Percentiles rank a stretch among this genome's conserved stretches.
These are phyloP conservation scores for Eupithecia exiguata DNA, from an alignment of 2,888 invertebrate species.

Conservation along the genomic window DNA sequence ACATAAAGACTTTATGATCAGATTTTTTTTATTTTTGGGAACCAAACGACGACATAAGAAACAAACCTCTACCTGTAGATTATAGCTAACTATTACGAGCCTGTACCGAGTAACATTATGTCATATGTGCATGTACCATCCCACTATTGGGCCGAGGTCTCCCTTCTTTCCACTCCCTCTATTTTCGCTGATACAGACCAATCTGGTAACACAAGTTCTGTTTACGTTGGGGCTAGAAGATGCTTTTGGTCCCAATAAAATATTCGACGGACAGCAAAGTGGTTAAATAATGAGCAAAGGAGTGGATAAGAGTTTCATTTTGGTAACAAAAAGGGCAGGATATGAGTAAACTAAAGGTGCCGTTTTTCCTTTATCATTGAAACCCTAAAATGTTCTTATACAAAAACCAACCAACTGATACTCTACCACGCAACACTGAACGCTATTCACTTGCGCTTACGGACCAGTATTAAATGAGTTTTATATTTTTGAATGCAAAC, in stretches of 20 bases:
- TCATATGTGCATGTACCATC: too few relatives aligned
- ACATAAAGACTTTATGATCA: neutral
- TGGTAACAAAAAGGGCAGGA: neutral
- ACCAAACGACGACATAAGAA: neutral
- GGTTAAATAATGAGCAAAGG: neutral
- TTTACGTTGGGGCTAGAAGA: too few relatives aligned
- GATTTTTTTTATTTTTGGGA: neutral
- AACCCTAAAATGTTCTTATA: constrained; percentile 61
- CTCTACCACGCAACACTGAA: constrained; percentile 38
- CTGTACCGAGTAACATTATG: too few relatives aligned
- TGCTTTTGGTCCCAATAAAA: neutral
- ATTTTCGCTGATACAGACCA: too few relatives aligned
- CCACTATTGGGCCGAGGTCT: too few relatives aligned
- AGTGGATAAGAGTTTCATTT: neutral
- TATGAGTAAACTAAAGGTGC: neutral
- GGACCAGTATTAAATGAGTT: constrained; percentile 38
- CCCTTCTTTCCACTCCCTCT: too few relatives aligned
- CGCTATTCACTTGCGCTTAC: constrained; percentile 45
- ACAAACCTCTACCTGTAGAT: neutral
- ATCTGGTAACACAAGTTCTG: too few relatives aligned
- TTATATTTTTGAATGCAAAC: constrained; percentile 50
- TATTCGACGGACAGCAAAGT: neutral
- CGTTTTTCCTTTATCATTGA: neutral
- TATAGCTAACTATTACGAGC: too few relatives aligned
- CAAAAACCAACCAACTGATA: constrained; percentile 44